Evolutionary conservation across 2,888 invertebrate genomes (phyloP).

Genomic region (Pediacus dermestoides): DNA sequence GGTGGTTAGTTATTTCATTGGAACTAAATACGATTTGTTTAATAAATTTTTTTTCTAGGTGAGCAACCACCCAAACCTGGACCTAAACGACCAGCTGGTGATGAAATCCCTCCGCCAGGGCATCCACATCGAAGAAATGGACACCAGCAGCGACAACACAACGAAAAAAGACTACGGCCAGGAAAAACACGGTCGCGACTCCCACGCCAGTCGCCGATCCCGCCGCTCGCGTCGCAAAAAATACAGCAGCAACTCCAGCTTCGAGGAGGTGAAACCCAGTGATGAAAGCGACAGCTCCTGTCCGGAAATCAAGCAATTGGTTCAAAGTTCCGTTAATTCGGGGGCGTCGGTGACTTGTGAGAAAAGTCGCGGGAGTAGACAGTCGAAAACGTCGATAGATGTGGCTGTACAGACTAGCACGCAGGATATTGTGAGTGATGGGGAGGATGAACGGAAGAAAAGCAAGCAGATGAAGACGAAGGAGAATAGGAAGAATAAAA

Average conservation of each 20-base stretch:
- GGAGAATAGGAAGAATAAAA: conserved; percentile 33
- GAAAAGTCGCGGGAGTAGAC: conserved; percentile 13
- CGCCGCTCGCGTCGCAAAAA: conserved; percentile 19
- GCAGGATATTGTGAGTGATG: conserved; percentile 49
- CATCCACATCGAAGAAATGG: conserved; percentile 39
- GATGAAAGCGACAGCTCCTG: conserved; percentile 43
- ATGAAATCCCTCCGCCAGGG: conserved; percentile 45
- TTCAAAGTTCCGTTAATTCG: conserved; percentile 50
- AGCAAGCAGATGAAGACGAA: conserved; percentile 37
- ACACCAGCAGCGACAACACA: conserved; percentile 23
- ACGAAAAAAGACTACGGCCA: conserved; percentile 31
- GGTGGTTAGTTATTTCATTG: conserved; percentile 33
- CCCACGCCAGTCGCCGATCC: conserved; percentile 32
- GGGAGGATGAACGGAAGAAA: conserved; percentile 32
- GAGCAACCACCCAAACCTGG: conserved; percentile 42
- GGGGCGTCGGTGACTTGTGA: conserved; percentile 47
- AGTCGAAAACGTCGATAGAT: conserved; percentile 52
- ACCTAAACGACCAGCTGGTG: conserved; percentile 46
- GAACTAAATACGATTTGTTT: no score
- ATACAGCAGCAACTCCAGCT: conserved; percentile 17
- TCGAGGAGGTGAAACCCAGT: conserved; percentile 27
- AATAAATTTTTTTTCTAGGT: no score
- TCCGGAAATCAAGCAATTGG: conserved; percentile 50
- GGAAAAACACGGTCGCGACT: conserved; percentile 34
- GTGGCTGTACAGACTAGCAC: conserved; percentile 59